Evolutionary conservation across 2,888 invertebrate genomes (phyloP).

Genomic region (Digitonthophagus gazella): DNA sequence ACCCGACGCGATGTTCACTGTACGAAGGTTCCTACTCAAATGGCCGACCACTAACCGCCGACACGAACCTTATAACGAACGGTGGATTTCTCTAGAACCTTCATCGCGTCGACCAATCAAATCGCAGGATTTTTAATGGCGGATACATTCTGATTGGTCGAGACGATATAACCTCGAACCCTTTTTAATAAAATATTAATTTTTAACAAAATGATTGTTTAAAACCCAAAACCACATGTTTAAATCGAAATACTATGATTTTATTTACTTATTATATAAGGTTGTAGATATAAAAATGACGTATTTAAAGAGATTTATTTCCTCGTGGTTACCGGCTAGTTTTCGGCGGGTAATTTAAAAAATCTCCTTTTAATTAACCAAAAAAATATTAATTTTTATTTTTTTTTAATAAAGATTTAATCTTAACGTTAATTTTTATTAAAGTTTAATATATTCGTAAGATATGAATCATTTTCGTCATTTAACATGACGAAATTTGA

Average conservation of each 20-base stretch:
- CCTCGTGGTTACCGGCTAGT: slow-evolving; percentile 7
- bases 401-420: too few relatives aligned
- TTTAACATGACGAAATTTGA: too few relatives aligned
- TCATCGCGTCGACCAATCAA: slow-evolving; percentile 38
- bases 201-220: neutral
- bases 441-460: too few relatives aligned
- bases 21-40: slow-evolving; percentile 41
- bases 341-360: slow-evolving; percentile 15
- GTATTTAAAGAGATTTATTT: too few relatives aligned
- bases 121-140: neutral
- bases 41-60: slow-evolving; percentile 32
- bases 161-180: slow-evolving; percentile 21
- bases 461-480: too few relatives aligned
- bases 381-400: too few relatives aligned
- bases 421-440: too few relatives aligned
- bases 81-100: slow-evolving; percentile 30
- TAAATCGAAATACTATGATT: neutral
- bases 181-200: neutral
- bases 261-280: slow-evolving; percentile 1
- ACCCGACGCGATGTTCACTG: slow-evolving; percentile 17
- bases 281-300: too few relatives aligned
- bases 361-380: too few relatives aligned
- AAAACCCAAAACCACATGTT: neutral
- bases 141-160: slow-evolving; percentile 15
- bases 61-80: neutral